A percentile compares a stretch with the other conserved stretches of the same genome.
These are phyloP conservation scores for Solenopsis fugax DNA, from an alignment of 1,140 invertebrate genomes.

Conservation along the genomic window DNA sequence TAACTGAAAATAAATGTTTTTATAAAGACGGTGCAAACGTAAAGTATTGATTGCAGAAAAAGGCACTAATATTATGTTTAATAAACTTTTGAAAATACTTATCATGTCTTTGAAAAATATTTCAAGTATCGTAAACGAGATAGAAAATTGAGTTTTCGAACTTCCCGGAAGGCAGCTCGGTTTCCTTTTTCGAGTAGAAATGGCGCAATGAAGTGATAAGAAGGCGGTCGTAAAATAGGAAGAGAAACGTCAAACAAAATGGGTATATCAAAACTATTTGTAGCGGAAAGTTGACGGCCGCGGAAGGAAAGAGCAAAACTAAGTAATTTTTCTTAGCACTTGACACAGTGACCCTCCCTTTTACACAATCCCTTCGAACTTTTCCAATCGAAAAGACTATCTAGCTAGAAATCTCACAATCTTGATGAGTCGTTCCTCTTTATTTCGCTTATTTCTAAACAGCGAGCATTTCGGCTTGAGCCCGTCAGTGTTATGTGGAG, in stretches of 20 bases:
- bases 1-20: not conserved
- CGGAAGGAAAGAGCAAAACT: constrained; percentile 38
- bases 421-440: constrained; percentile 45
- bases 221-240: constrained; percentile 18
- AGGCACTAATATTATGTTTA: not conserved
- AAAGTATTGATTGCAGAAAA: not conserved
- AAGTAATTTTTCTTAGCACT: constrained; percentile 58
- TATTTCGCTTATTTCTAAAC: constrained; percentile 41
- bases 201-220: constrained; percentile 53
- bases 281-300: constrained; percentile 50
- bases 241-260: constrained; percentile 47
- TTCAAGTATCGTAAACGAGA: constrained; percentile 58
- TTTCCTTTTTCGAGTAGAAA: constrained; percentile 52
- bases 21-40: too few relatives aligned
- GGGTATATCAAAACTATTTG: constrained; percentile 58
- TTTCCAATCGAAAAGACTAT: constrained; percentile 56
- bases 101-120: constrained; percentile 44
- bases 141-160: constrained; percentile 57
- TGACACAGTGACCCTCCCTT: constrained; percentile 46
- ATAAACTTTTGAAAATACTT: constrained; percentile 14
- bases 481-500: constrained; percentile 6
- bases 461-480: not conserved
- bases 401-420: constrained; percentile 25
- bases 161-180: constrained; percentile 15
- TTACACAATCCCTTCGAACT: constrained; percentile 40